These are phyloP conservation scores for Sigmodon hispidus DNA, from an alignment of 2,113 vertebrate genomes.

Conservation along the genomic window DNA sequence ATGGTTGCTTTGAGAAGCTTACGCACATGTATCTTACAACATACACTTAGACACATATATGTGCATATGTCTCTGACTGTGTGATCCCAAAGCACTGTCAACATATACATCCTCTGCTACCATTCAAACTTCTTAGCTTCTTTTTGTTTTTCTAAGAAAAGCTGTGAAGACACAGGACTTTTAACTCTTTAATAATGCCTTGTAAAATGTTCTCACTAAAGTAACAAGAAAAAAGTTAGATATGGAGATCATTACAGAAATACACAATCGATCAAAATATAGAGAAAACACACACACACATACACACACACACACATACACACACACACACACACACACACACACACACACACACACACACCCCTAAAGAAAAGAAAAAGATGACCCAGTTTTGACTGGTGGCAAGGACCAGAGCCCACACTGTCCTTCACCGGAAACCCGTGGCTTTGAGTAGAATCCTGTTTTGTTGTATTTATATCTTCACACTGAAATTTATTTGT, in stretches of 20 bases:
- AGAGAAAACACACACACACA: neutral
- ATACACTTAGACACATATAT: too few relatives aligned
- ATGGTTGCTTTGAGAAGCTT: neutral
- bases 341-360: neutral
- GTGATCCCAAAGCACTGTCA: neutral
- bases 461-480: constrained; percentile 8
- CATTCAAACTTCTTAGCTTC: neutral
- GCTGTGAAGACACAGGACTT: neutral
- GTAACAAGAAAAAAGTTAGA: neutral
- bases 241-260: neutral
- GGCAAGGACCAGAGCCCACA: neutral
- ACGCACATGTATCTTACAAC: too few relatives aligned
- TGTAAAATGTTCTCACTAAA: constrained; percentile 27
- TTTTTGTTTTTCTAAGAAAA: neutral
- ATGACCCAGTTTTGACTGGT: neutral
- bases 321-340: neutral
- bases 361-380: neutral
- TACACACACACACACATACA: neutral
- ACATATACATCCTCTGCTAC: neutral
- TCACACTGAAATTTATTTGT: neutral
- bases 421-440: neutral
- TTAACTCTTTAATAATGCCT: neutral
- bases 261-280: neutral
- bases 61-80: too few relatives aligned
- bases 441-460: neutral